Conservation (phyloP, 2,888 invertebrate genomes). For the Tiliacea citrago region DNA sequence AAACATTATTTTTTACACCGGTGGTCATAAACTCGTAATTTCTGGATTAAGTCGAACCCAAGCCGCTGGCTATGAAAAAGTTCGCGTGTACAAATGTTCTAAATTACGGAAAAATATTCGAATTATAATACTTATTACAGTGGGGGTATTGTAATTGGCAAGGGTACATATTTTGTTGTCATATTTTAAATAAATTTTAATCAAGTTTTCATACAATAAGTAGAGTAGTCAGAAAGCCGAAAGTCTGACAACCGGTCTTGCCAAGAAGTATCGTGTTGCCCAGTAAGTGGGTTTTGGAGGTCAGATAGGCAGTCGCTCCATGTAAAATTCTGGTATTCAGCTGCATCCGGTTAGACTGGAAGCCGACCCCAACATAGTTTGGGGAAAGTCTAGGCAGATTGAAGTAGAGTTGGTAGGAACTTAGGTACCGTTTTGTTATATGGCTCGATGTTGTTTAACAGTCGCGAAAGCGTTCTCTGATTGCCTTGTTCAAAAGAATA, state of each 20-base stretch:
- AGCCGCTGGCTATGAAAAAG: conserved; percentile 24
- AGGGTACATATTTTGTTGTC: conserved; percentile 4
- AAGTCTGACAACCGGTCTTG: too few relatives aligned
- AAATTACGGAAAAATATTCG: conserved; percentile 56
- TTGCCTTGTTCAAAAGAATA: not conserved
- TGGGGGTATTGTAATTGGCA: conserved; percentile 13
- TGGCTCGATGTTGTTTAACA: not conserved
- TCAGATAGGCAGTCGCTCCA: too few relatives aligned
- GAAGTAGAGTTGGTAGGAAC: not conserved
- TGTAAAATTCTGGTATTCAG: too few relatives aligned
- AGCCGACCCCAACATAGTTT: too few relatives aligned
- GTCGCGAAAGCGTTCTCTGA: not conserved
- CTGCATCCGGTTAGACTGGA: too few relatives aligned
- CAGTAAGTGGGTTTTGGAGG: too few relatives aligned
- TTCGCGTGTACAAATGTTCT: conserved; percentile 56
- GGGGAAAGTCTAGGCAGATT: too few relatives aligned
- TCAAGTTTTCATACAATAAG: not conserved
- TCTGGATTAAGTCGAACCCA: conserved; percentile 6
- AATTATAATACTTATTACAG: conserved; percentile 26
- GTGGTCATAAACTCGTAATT: conserved; percentile 30
- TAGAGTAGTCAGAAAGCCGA: too few relatives aligned
- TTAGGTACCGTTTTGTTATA: not conserved
- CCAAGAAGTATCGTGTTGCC: too few relatives aligned
- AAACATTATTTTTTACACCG: conserved; percentile 42
- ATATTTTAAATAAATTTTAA: conserved; percentile 8